A percentile compares a stretch with the other conserved stretches of the same genome.
Conservation (phyloP, 2,797 vertebrate species). For the Sebastes taczanowskii region DNA sequence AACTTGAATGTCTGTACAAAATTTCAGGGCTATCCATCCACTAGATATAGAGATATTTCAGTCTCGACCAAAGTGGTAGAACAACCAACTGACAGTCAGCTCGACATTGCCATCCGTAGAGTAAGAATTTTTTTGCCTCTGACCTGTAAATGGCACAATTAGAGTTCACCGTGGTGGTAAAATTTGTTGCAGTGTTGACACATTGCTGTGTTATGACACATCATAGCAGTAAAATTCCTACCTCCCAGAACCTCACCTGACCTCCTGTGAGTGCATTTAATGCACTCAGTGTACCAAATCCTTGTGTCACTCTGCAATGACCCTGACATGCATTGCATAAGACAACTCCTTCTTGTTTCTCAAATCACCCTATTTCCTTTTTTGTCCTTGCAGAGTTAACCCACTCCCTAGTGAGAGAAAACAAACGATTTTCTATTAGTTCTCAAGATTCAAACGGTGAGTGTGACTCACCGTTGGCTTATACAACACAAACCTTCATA, state of each 20-base stretch:
- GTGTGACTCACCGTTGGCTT: conserved; percentile 80
- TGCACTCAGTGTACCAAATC: conserved; percentile 12
- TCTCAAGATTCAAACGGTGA: conserved; percentile 78
- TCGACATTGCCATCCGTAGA: not conserved
- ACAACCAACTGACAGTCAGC: not conserved
- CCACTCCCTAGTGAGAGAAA: conserved; percentile 76
- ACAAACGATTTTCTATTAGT: conserved; percentile 80
- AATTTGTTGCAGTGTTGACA: conserved; percentile 12
- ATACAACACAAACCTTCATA: conserved; percentile 79
- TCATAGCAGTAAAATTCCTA: not conserved
- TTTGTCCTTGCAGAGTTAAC: conserved; percentile 74
- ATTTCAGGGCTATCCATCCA: not conserved
- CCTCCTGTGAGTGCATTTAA: conserved; percentile 26
- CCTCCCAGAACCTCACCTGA: conserved; percentile 5
- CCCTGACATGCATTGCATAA: conserved; percentile 58
- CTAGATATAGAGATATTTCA: not conserved
- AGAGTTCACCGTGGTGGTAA: not conserved
- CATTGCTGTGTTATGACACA: conserved; percentile 2
- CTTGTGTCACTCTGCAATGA: conserved; percentile 27
- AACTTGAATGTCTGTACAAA: not conserved
- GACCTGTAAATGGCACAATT: not conserved
- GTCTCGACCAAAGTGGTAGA: not conserved
- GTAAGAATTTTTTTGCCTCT: not conserved
- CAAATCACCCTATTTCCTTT: conserved; percentile 68
- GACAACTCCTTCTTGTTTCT: conserved; percentile 57